phyloP scores from a whole-genome alignment of 2,888 invertebrate genomes.

The Tortricodes alternella region DNA sequence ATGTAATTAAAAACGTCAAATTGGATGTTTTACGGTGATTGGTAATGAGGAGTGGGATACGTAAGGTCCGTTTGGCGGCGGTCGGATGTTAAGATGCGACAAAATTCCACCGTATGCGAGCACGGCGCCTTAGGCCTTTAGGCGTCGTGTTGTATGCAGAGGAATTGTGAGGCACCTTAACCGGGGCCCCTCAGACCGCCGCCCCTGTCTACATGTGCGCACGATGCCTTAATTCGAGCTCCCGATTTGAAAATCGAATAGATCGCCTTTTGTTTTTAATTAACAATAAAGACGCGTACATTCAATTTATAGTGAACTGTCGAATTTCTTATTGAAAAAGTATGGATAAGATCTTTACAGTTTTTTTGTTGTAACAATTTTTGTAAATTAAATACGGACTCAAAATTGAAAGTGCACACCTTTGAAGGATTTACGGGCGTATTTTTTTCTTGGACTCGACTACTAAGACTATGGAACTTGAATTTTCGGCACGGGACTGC shows the following conservation, averaged over 20 bases:
- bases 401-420: too few relatives aligned
- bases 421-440: too few relatives aligned
- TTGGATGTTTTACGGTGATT: slow-evolving; percentile 58
- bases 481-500: slow-evolving; percentile 58
- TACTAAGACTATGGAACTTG: too few relatives aligned
- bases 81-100: slow-evolving; percentile 62
- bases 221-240: slow-evolving; percentile 55
- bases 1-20: slow-evolving; percentile 62
- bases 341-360: too few relatives aligned
- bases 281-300: not conserved
- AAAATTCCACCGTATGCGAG: slow-evolving; percentile 67
- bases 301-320: too few relatives aligned
- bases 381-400: too few relatives aligned
- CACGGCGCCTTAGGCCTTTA: slow-evolving; percentile 80
- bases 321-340: too few relatives aligned
- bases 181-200: slow-evolving; percentile 72
- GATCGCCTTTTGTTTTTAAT: not conserved
- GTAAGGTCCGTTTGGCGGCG: slow-evolving; percentile 67
- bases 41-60: slow-evolving; percentile 62
- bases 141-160: slow-evolving; percentile 67
- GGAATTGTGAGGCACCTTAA: slow-evolving; percentile 62
- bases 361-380: too few relatives aligned
- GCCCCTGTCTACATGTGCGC: slow-evolving; percentile 47
- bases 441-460: too few relatives aligned
- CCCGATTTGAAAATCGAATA: slow-evolving; percentile 36